A percentile compares a stretch with the other conserved stretches of the same genome.
phyloP scores from a whole-genome alignment of 2,113 vertebrate genomes.

The Neodon shergylaensis region DNA sequence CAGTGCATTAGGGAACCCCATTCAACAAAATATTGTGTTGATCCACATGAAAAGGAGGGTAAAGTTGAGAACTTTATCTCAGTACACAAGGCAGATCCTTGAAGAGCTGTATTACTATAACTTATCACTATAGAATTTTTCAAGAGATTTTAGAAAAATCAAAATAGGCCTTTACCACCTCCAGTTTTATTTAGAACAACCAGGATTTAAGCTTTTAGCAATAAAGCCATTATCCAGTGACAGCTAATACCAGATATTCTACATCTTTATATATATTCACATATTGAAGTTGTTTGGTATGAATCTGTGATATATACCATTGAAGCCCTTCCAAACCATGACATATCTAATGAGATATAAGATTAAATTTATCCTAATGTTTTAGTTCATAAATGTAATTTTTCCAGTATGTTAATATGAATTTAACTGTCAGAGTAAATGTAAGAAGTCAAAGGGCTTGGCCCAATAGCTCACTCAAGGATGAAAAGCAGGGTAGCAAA shows the following conservation, averaged over 20 bases:
- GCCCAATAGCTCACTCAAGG: background rate
- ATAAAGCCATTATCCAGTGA: background rate
- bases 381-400: background rate
- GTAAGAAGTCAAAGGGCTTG: background rate
- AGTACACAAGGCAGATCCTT: background rate
- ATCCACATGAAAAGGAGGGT: background rate
- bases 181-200: background rate
- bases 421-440: conserved; percentile 4
- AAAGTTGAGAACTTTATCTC: background rate
- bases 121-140: background rate
- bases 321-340: background rate
- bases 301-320: background rate
- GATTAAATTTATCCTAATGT: background rate
- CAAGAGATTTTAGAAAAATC: background rate
- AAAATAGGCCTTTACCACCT: background rate
- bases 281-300: conserved; percentile 18
- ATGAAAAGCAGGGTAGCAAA: background rate
- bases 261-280: background rate
- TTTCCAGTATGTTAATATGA: background rate
- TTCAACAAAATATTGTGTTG: background rate
- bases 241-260: background rate
- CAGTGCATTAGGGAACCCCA: background rate
- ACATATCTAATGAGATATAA: background rate
- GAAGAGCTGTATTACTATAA: no score
- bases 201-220: background rate